Base-by-base conservation (phyloP, 92 coral and sea anemone species). In the Hydrozoanthus gracilis region DNA sequence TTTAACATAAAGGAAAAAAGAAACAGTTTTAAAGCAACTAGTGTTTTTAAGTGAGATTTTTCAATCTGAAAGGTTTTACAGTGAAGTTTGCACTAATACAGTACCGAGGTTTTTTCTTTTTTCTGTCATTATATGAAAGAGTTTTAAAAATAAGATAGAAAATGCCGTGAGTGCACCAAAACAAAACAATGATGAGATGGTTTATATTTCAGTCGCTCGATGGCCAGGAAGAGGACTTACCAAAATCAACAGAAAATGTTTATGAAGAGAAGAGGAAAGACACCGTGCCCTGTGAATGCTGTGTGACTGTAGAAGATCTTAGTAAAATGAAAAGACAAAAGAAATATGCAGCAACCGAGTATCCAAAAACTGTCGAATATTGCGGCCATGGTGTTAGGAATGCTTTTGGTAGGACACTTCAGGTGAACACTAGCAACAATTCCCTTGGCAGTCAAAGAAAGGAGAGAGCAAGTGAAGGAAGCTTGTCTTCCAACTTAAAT, bases 331-430 rank as follows among this genome's bases (percentile, higher is more conserved):
- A 35, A 15, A 20, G 13, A 8, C 45, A 17, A 45, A 12, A 61
- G 10, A 44, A 7, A 27, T 80, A 61, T 80, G 73, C 85, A 7
- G 85, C 61, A 64, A 80, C 51, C 2, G 68, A 47, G 11, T 79
- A 46, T 51, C 85, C 87, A 62, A 84, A 91, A 3, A 4, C 72
- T 8, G 58, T 83, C 6, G 91, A 91, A 4, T 94, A 92, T 73
- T 94, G 98, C 66, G 87, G 91, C 14, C 98, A 87, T 47, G 98
- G 92, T 16, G 90, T 94, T 52, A 92, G 98, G 35, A 91, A 92
- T 55, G 91, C 95, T 5, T 64, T 92, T 70, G 91, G 91, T 5
- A 76, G 79, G 44, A 77, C 88, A 8, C 87, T 90, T 65, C 64
- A 77, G 62, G 17, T 83, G 16, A 87, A 83, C 52, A 54, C 88